Percentiles rank a stretch among this genome's conserved stretches.
These are phyloP conservation scores for Eledone cirrhosa DNA, from an alignment of 2,888 invertebrate genomes.

Conservation along the genomic window DNA sequence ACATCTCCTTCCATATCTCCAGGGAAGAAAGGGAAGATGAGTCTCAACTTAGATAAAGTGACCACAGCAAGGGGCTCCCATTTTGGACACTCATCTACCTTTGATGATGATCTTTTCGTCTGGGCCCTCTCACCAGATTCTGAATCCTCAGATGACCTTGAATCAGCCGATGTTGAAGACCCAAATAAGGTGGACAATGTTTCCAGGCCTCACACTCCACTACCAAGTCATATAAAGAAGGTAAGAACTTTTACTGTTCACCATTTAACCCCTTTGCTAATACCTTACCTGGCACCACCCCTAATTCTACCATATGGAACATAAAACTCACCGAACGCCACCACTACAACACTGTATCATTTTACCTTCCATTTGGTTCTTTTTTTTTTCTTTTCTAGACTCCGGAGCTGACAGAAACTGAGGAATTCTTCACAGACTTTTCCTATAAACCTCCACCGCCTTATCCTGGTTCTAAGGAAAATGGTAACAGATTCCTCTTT, in stretches of 20 bases:
- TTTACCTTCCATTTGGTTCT: no score
- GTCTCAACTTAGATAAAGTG: background rate
- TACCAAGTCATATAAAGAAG: background rate
- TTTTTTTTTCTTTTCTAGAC: background rate
- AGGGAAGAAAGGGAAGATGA: background rate
- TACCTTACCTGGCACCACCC: background rate
- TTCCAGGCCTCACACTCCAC: background rate
- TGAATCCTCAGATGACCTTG: background rate
- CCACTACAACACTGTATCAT: no score
- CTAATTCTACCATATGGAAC: no score
- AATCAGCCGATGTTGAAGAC: background rate
- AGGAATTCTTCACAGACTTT: background rate
- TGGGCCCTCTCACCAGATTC: slow-evolving; percentile 1
- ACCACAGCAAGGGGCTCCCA: background rate
- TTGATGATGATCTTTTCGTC: slow-evolving; percentile 12
- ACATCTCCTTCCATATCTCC: background rate
- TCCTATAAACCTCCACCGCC: slow-evolving; percentile 82
- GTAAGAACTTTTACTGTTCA: background rate
- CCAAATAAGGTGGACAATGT: background rate
- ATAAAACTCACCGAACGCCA: no score
- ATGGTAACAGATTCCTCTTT: no score
- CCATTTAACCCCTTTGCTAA: background rate
- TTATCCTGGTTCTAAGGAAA: slow-evolving; percentile 66
- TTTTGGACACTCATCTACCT: background rate
- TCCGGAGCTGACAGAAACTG: background rate